phyloP scores from a whole-genome alignment of 2,888 invertebrate species.

The Hoplodrina blanda region DNA sequence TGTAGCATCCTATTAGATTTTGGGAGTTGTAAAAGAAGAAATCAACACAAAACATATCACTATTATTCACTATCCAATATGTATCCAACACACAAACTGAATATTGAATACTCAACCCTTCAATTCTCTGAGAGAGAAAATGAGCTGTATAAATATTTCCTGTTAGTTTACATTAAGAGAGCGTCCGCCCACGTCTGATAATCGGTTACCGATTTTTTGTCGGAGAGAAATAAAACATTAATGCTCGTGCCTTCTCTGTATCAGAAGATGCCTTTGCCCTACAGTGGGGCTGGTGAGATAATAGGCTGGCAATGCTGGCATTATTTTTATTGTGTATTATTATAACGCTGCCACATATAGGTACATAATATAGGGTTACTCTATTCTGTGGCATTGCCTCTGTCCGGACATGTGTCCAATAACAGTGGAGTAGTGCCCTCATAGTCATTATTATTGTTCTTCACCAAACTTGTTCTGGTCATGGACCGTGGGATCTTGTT shows the following conservation, averaged over 20 bases:
- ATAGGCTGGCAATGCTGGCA: no score
- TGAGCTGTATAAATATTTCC: not conserved
- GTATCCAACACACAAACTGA: not conserved
- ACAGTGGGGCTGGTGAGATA: no score
- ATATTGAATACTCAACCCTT: not conserved
- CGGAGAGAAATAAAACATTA: no score
- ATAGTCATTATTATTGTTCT: constrained; percentile 63
- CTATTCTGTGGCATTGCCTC: constrained; percentile 14
- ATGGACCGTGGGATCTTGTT: constrained; percentile 79
- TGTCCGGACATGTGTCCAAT: constrained; percentile 49
- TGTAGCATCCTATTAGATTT: not conserved
- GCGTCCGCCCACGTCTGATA: no score
- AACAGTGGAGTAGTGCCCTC: constrained; percentile 44
- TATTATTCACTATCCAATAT: no score
- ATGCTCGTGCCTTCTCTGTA: no score
- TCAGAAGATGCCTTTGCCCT: no score
- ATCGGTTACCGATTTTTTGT: no score
- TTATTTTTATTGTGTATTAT: no score
- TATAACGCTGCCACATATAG: no score
- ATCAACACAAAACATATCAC: no score
- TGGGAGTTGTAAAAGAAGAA: not conserved
- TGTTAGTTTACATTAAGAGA: not conserved
- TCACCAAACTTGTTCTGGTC: constrained; percentile 78
- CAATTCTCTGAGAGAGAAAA: constrained; percentile 3
- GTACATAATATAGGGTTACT: not conserved